Base-by-base conservation (phyloP, 2,888 invertebrate genomes). In the Synanthedon tipuliformis region DNA sequence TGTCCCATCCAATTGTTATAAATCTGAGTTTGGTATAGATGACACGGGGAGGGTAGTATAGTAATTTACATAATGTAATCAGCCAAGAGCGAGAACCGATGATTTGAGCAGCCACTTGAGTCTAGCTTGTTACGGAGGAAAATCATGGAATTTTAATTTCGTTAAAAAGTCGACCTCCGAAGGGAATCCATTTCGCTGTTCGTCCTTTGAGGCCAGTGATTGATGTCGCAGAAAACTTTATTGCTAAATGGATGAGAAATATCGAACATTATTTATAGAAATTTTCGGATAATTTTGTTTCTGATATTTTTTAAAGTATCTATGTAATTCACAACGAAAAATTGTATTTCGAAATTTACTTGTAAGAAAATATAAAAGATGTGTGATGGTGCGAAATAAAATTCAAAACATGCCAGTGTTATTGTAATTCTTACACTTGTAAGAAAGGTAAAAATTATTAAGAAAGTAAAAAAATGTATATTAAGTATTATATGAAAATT, bases 1-100 rank as follows among this genome's bases (percentile, higher is more conserved):
- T 45, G 45, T 2, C 61, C 51, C 57, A 61, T 66, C 65, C 53
- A 61, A 60, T 54, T n/a, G 50, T 50, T 41, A 48, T 64, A 68
- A 53, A 64, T 75, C 75, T 56, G 40, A 55, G 71, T 61, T 56
- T 62, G 64, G 71, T 75, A 73, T 77, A 70, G 75, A 76, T 79
- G 76, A 74, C 75, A 73, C 69, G 69, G 63, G 63, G 68, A 63
- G 66, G 68, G 73, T 65, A 64, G 64, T 62, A 57, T 60, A 56
- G 62, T 63, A 67, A 81, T 82, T 81, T 81, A 70, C 82, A 82
- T 82, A 82, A 81, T 80, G 80, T 80, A 80, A 81, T 82, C 81
- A 82, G 71, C 67, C 65, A 63, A 64, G 65, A 69, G 67, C 68
- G 76, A 61, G 70, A 74, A 67, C 76, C 78, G 72, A 82, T 81